Evolutionary conservation across 2,113 vertebrate genomes (phyloP), one percentile per base, ranked within the genome.

Genomic region (Heterochromis multidens): DNA sequence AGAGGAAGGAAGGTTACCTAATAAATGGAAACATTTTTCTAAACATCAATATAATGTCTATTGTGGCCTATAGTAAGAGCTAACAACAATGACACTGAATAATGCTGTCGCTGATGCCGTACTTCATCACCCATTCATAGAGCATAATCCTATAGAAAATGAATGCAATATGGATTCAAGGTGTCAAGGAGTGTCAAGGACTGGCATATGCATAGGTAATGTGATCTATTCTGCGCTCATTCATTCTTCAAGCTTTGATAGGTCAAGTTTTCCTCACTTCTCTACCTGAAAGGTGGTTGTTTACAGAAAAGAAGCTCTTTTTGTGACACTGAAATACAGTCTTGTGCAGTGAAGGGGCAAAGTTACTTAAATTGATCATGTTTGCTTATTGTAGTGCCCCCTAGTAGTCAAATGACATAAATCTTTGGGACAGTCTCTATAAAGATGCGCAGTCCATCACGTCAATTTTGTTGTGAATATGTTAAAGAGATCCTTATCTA

Each of bases 71-170:
- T 79, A 82, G 59, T 49, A 84, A 81, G 81, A 35, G 74, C 67
- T 86, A 90, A 83, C 85, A 86, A 84, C 82, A 90, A 59, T 82
- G 87, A 60, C 82, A 80, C 80, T 84, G 76, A 80, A 63, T 46
- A 70, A 49, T 80, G 46, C 33, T 25, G 77, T 82, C 60, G 23
- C 29, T 25, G 23, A 62, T 43, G 35, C 83, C 35, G 58, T 46
- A 57, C 77, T 65, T 77, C 89, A 82, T 31, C 70, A 59, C 16
- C 29, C 59, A 70, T 92, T 86, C 80, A 77, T 8, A 65, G 62
- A 14, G 25, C 79, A 83, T 29, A 60, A 72, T 80, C 35, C 33
- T 14, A n/a, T n/a, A 19, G 56, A 79, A 79, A 82, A 85, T 17
- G 40, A 74, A 67, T 81, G 59, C 56, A 77, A 37, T 62, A 59